A percentile compares a stretch with the other conserved stretches of the same genome.
phyloP scores from a whole-genome alignment of 2,113 vertebrate genomes.

The Lasiurus cinereus region DNA sequence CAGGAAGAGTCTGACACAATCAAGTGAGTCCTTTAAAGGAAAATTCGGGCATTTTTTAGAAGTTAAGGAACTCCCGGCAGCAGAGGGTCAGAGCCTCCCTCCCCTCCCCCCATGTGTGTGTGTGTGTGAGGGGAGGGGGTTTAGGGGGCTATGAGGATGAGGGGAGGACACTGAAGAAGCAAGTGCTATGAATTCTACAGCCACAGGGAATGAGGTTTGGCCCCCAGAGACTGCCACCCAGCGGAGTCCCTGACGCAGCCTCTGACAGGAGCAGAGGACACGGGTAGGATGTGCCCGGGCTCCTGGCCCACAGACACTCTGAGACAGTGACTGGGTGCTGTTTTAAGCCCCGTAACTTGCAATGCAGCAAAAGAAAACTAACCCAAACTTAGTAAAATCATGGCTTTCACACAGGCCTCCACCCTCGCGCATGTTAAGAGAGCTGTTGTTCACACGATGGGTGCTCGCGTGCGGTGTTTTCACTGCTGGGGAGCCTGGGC shows the following conservation, averaged over 20 bases:
- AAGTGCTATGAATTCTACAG: not conserved
- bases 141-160: too few species aligned
- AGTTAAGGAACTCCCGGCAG: not conserved
- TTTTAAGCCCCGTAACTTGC: not conserved
- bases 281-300: fast-evolving
- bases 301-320: not conserved
- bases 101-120: not conserved
- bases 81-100: not conserved
- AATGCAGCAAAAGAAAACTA: not conserved
- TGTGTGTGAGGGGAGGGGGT: too few species aligned
- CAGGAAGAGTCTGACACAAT: too few species aligned
- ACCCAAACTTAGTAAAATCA: not conserved
- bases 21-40: too few species aligned
- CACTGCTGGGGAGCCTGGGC: not conserved
- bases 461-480: fast-evolving
- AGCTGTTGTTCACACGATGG: not conserved
- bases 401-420: not conserved
- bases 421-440: not conserved
- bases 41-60: not conserved
- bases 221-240: not conserved
- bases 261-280: not conserved
- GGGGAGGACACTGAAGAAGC: not conserved
- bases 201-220: not conserved
- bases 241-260: not conserved
- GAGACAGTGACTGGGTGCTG: not conserved